phyloP scores from a whole-genome alignment of 2,113 vertebrate genomes.

The Sminthopsis crassicaudata region DNA sequence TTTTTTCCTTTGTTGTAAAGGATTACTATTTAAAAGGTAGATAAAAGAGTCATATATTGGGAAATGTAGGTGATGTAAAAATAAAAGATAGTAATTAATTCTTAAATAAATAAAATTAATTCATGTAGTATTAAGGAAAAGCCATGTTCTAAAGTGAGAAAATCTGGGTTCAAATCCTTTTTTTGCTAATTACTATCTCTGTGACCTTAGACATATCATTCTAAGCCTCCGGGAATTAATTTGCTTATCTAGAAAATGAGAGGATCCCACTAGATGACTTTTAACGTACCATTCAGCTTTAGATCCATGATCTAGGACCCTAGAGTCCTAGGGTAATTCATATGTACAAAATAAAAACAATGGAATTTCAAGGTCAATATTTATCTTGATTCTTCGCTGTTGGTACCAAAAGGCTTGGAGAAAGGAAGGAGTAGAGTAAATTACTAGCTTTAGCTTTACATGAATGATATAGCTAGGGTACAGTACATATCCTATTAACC shows the following conservation, averaged over 20 bases:
- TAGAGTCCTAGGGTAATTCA: not conserved
- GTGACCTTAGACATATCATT: not conserved
- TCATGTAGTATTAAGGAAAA: not conserved
- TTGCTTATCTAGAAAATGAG: not conserved
- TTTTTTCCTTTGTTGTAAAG: not conserved
- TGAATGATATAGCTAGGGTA: conserved; percentile 86
- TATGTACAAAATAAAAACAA: not conserved
- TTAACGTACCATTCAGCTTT: not conserved
- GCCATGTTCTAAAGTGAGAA: not conserved
- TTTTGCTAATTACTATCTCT: not conserved
- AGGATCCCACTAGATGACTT: not conserved
- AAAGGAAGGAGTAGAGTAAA: conserved; percentile 76
- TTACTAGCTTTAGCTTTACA: conserved; percentile 86
- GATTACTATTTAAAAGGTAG: not conserved
- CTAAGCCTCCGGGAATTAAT: not conserved
- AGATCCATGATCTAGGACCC: not conserved
- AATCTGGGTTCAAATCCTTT: not conserved
- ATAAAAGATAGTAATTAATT: not conserved
- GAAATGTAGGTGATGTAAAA: not conserved
- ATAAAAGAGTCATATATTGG: not conserved
- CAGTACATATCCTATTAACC: conserved; percentile 84
- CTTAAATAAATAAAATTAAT: not conserved
- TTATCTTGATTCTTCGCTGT: not conserved
- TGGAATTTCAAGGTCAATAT: not conserved
- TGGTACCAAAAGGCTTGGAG: not conserved